phyloP scores from a whole-genome alignment of 2,113 vertebrate genomes.

The Pipra filicauda region DNA sequence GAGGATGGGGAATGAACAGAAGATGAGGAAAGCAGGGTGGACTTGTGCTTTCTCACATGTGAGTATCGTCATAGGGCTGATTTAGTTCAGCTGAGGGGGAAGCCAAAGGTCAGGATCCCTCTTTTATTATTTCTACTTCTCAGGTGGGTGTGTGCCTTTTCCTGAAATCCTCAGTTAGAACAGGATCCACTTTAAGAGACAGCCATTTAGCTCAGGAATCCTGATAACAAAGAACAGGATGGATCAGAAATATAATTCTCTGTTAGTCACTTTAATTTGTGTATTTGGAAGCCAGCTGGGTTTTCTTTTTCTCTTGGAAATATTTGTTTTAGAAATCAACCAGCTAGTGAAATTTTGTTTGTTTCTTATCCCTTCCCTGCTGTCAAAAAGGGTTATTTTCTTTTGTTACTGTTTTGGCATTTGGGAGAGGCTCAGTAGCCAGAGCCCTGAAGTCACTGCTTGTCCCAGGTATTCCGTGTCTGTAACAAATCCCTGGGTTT shows the following conservation, averaged over 20 bases:
- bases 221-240: background rate
- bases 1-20: background rate
- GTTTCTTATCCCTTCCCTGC: background rate
- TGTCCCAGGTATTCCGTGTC: background rate
- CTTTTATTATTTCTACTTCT: background rate
- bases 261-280: background rate
- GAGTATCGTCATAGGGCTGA: background rate
- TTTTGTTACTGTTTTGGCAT: background rate
- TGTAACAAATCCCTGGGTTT: background rate
- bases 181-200: background rate
- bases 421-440: background rate
- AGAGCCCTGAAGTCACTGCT: background rate
- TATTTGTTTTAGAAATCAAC: background rate
- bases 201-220: background rate
- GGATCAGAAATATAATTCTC: background rate
- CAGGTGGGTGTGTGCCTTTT: background rate
- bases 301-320: background rate
- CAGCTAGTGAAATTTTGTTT: background rate
- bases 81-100: background rate
- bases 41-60: background rate
- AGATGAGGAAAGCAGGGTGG: background rate
- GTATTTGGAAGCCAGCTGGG: background rate
- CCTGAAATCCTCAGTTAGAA: background rate
- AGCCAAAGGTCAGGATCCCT: background rate
- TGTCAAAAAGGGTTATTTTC: background rate